Conservation (phyloP, 2,797 vertebrate genomes). For the Tinamus major region DNA sequence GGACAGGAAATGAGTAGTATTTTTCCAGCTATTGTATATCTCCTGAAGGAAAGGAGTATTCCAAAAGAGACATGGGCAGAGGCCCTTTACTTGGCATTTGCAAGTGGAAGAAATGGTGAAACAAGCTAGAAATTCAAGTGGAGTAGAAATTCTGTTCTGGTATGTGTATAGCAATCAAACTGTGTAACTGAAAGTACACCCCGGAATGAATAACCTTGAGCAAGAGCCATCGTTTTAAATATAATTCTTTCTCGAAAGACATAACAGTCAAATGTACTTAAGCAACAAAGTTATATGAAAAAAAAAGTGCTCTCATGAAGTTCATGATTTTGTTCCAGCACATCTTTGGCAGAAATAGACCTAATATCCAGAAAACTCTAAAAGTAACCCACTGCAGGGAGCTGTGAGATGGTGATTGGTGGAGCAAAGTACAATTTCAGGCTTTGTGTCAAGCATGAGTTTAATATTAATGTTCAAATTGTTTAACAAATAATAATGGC, state of each 20-base stretch:
- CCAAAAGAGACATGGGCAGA: slow-evolving; percentile 6
- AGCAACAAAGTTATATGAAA: background rate
- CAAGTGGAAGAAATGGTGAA: slow-evolving; percentile 31
- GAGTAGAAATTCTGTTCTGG: background rate
- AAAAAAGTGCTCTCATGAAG: background rate
- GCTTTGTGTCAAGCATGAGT: background rate
- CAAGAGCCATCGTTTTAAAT: background rate
- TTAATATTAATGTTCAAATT: background rate
- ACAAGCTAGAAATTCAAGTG: slow-evolving; percentile 17
- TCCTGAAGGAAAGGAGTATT: slow-evolving; percentile 45
- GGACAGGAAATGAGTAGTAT: background rate
- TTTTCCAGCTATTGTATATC: background rate
- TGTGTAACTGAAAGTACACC: background rate
- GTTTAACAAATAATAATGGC: background rate
- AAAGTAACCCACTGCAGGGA: background rate
- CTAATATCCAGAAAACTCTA: background rate
- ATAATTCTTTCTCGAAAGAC: slow-evolving; percentile 5
- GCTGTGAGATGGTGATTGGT: background rate
- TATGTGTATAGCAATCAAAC: slow-evolving; percentile 18
- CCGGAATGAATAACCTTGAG: background rate
- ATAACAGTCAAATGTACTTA: background rate
- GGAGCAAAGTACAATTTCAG: background rate
- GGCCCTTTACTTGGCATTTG: slow-evolving; percentile 29
- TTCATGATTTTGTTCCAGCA: background rate
- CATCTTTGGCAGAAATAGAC: background rate